Evolutionary conservation across 1,140 invertebrate species (phyloP).

Genomic region (Agrypnia vestita): DNA sequence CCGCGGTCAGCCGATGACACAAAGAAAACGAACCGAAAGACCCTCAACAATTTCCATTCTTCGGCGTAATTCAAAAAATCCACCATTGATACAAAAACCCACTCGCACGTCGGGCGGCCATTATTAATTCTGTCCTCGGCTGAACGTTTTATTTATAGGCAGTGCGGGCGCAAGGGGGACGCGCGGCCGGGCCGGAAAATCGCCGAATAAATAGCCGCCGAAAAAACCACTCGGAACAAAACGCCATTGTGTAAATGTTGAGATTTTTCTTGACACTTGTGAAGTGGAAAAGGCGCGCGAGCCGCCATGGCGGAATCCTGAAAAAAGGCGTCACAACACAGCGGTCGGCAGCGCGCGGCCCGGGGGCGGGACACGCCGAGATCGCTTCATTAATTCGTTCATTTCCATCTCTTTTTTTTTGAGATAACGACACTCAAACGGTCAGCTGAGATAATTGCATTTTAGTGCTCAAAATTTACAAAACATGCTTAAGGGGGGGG

Average conservation of each 20-base stretch:
- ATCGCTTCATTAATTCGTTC: background rate
- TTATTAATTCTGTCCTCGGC: conserved; percentile 55
- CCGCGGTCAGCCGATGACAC: background rate
- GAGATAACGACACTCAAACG: too few relatives aligned
- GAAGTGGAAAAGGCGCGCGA: conserved; percentile 37
- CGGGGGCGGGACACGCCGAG: background rate
- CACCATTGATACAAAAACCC: conserved; percentile 27
- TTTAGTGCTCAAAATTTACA: too few relatives aligned
- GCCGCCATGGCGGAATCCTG: background rate
- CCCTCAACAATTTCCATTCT: conserved; percentile 25
- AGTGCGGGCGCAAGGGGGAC: conserved; percentile 31
- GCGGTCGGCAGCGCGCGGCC: background rate
- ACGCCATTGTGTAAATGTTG: conserved; percentile 46
- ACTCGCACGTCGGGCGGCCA: conserved; percentile 36
- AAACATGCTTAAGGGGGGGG: too few relatives aligned
- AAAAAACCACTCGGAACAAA: conserved; percentile 44
- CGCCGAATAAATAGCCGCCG: conserved; percentile 30
- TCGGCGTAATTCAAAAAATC: conserved; percentile 26
- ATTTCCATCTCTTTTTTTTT: too few relatives aligned
- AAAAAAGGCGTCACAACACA: background rate
- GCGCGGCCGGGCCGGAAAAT: conserved; percentile 38
- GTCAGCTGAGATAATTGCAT: too few relatives aligned
- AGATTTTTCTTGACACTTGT: conserved; percentile 45
- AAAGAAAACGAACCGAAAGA: conserved; percentile 12
- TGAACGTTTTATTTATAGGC: conserved; percentile 51